A percentile compares a stretch with the other conserved stretches of the same genome.
These are phyloP conservation scores for Cephus pygmeus DNA, from an alignment of 2,888 invertebrate genomes.

Conservation along the genomic window DNA sequence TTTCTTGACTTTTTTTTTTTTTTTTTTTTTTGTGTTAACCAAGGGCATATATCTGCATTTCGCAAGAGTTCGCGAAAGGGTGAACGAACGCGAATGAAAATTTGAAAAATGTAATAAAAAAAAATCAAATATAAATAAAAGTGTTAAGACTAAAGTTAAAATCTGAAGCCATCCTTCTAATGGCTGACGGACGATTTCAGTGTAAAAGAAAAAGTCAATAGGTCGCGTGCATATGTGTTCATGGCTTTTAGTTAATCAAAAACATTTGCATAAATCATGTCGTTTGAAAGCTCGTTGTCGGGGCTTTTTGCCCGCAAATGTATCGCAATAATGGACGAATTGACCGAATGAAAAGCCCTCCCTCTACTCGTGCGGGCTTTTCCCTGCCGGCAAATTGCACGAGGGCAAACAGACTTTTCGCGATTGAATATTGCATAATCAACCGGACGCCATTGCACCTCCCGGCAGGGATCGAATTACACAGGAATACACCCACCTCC, in stretches of 20 bases:
- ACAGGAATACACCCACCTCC: not conserved
- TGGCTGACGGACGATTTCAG: not conserved
- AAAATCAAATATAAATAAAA: not conserved
- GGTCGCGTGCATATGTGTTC: not conserved
- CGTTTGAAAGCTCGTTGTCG: slow-evolving; percentile 9
- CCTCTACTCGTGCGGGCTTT: not conserved
- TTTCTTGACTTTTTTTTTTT: not conserved
- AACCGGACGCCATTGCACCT: not conserved
- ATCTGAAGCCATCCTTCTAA: not conserved
- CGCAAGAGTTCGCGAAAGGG: not conserved
- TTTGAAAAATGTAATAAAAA: not conserved
- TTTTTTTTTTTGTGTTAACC: too few species aligned
- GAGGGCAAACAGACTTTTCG: not conserved
- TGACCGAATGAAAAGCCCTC: not conserved
- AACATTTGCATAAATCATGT: slow-evolving; percentile 8
- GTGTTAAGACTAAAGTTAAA: not conserved
- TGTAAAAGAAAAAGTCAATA: not conserved
- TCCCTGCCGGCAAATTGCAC: not conserved
- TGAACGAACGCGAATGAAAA: not conserved
- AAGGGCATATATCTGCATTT: not conserved
- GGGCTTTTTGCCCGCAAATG: not conserved
- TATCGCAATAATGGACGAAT: slow-evolving; percentile 5
- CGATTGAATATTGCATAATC: not conserved
- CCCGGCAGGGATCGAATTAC: not conserved
- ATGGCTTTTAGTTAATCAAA: slow-evolving; percentile 3